A percentile compares a stretch with the other conserved stretches of the same genome.
Conservation (phyloP, 2,797 vertebrate genomes). For the Lateolabrax maculatus region DNA sequence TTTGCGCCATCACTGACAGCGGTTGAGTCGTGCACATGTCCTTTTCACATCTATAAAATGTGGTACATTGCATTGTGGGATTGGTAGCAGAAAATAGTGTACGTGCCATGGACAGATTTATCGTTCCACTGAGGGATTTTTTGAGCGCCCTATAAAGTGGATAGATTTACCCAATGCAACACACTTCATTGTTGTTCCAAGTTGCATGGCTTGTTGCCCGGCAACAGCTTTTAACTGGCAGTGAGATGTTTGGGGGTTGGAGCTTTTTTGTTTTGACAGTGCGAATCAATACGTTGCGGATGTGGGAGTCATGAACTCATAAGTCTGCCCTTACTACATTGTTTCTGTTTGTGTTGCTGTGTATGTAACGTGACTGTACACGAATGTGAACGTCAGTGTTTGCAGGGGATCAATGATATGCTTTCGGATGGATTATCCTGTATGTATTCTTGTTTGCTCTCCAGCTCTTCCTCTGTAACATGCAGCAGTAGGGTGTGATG, state of each 20-base stretch:
- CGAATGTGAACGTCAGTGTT: slow-evolving; percentile 24
- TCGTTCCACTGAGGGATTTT: background rate
- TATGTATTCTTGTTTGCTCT: slow-evolving; percentile 34
- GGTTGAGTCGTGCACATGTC: background rate
- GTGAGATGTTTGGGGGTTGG: slow-evolving; percentile 14
- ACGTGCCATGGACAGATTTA: background rate
- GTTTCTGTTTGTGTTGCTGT: background rate
- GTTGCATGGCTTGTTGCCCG: slow-evolving; percentile 39
- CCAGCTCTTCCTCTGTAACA: slow-evolving; percentile 42
- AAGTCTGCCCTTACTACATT: background rate
- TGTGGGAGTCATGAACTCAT: background rate
- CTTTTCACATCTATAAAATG: background rate
- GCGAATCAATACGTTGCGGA: slow-evolving; percentile 17
- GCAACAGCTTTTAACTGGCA: slow-evolving; percentile 45
- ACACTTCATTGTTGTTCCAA: background rate
- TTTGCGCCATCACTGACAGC: background rate
- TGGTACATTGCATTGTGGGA: background rate
- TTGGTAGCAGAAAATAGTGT: background rate
- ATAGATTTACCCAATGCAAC: background rate
- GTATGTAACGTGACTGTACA: slow-evolving; percentile 5
- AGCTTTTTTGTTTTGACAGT: slow-evolving; percentile 23
- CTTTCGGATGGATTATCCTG: slow-evolving; percentile 37
- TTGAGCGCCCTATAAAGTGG: background rate
- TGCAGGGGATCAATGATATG: slow-evolving; percentile 28
- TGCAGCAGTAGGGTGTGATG: slow-evolving; percentile 49